Evolutionary conservation across 2,113 vertebrate species (phyloP), one percentile per base, ranked within the genome.

Genomic region (Riparia riparia): DNA sequence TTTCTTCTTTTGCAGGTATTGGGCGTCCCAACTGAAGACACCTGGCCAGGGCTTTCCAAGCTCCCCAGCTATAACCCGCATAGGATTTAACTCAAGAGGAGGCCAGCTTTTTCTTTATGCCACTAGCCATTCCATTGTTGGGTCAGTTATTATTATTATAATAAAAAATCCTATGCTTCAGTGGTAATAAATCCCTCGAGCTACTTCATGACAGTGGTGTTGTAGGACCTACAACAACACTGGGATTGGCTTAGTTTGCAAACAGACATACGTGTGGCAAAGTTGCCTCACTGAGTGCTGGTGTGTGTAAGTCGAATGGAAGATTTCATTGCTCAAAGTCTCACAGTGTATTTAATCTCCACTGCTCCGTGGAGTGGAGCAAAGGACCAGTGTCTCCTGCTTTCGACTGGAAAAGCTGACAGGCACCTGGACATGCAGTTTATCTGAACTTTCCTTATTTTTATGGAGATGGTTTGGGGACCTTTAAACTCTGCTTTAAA

Each of bases 31-130:
- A 98, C 97, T 22, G 99, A 99, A 84, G 98, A 98, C 42, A 98
- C 71, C 28, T 99, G 99, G 99, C 98, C 98, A 78, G 99, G 98
- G 95, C 96, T 99, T 96, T 98, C 98, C 72, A 98, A 97, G 69
- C 97, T 99, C 58, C 98, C 98, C 29, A 98, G 95, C 86, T 99
- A 98, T 93, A 98, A 98, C 42, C 97, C 98, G 98, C 98, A 99
- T 99, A 96, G 89, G 82, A 74, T 45, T 87, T 82, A 82, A 68
- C 13, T 89, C 19, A 72, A 31, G 51, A 72, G 29, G 57, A 68
- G 42, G 50, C 4, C 50, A 81, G 10, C 17, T 60, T 83, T 82
- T 78, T 53, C n/a, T 81, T 82, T 54, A 51, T 80, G 58, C 17
- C 41, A 21, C 53, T 54, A 74, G 42, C 19, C 16, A 69, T 37